These are phyloP conservation scores for Blomia tropicalis DNA, from an alignment of 2,888 invertebrate species.

Conservation along the genomic window DNA sequence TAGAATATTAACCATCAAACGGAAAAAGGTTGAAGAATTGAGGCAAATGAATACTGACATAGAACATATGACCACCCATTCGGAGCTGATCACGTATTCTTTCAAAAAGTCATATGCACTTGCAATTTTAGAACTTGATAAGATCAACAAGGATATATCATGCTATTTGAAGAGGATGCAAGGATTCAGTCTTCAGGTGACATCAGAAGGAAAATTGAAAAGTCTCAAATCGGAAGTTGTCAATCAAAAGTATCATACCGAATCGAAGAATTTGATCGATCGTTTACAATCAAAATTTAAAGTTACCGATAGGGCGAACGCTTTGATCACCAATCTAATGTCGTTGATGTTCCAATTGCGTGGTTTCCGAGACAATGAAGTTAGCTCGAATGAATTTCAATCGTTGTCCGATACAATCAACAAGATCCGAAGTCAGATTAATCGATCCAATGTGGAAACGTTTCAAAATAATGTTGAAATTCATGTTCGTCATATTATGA, in stretches of 20 bases:
- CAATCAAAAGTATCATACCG: constrained; percentile 66
- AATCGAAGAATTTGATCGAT: constrained; percentile 62
- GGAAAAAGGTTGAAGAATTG: constrained; percentile 57
- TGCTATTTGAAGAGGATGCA: constrained; percentile 70
- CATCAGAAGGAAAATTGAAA: constrained; percentile 62
- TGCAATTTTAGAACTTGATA: constrained; percentile 67
- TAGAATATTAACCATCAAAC: constrained; percentile 66
- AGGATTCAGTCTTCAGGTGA: constrained; percentile 63
- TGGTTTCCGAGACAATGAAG: constrained; percentile 38
- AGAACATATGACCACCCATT: constrained; percentile 50
- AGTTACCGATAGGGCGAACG: constrained; percentile 43
- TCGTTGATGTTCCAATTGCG: constrained; percentile 69
- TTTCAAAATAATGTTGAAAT: constrained; percentile 67
- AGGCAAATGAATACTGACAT: constrained; percentile 77
- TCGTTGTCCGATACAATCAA: constrained; percentile 78
- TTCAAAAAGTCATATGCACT: constrained; percentile 80
- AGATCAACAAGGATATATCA: constrained; percentile 71
- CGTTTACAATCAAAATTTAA: constrained; percentile 32
- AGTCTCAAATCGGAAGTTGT: constrained; percentile 78
- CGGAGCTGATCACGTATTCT: constrained; percentile 60
- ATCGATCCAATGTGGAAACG: constrained; percentile 49
- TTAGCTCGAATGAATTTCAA: constrained; percentile 72
- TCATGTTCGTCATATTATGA: constrained; percentile 71
- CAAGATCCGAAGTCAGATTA: constrained; percentile 63
- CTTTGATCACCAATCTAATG: constrained; percentile 67